Evolutionary conservation across 2,797 vertebrate species (phyloP), one percentile per base, ranked within the genome.

Genomic region (Tolypeutes matacus): DNA sequence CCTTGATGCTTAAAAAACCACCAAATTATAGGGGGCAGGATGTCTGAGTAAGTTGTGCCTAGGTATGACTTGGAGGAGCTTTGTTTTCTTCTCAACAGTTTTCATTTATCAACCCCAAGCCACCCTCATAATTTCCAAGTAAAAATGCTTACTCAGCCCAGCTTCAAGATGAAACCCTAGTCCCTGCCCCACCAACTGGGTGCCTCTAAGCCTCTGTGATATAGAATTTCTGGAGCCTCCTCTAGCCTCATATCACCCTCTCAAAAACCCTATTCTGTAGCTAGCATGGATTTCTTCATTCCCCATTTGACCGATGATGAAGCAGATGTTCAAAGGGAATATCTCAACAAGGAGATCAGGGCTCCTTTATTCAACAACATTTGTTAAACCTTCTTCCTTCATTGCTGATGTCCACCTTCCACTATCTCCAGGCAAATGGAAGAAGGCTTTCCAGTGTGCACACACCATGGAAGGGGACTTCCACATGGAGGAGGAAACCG

Each of bases 401-500:
- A 5, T 34, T 18, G 20, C 84, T 92, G 56, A 76, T 53, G 0
- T 3, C 53, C 3, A 0, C 12, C 93, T 11, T 67, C 73, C 87
- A n/a, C 95, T 29, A 93, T 53, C 91, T 51, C 58, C 95, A 99
- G 98, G 98, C 23, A 96, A 94, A 56, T 99, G 98, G 98, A 94
- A 98, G 96, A 97, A 96, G 7, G 96, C 98, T 51, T 99, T 99
- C 14, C 17, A 97, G 0, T 21, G 5, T 0, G 13, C 97, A 5
- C 0, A 39, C 0, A 99, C 98, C 0, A 2, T 15, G 11, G 97
- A 98, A 65, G 86, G 70, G 2, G 97, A 99, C 14, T 99, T 99
- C 98, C 93, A 98, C 0, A 99, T 99, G 96, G 98, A 99, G 8
- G 91, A 97, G 49, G 90, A 95, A 86, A 99, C 98, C 69, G 98